Evolutionary conservation across 2,113 vertebrate species (phyloP), one percentile per base, ranked within the genome.

Genomic region (Cyanoderma ruficeps): DNA sequence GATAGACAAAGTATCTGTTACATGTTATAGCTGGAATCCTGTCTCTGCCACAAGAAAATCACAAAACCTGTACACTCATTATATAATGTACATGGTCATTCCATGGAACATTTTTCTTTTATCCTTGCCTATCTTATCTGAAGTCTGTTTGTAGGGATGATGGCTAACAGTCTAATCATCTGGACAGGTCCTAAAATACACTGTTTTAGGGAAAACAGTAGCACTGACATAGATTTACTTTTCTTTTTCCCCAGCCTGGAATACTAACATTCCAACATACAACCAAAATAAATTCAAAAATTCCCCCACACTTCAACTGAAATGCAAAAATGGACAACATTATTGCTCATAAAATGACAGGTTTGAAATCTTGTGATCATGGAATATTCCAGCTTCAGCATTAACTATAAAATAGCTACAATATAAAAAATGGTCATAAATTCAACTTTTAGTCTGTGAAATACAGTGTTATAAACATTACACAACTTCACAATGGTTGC

Each of bases 81-180:
- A 0, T 42, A 50, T 13, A 57, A 68, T 2, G 11, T 1, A 5
- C 9, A 41, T 9, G 9, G 7, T n/a, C 78, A 35, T 92, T 67
- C 39, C 0, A 0, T 44, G 8, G 22, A 83, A 78, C 5, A 30
- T 49, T 71, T 83, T 53, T 86, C 22, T 71, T 87, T 50, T 35
- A 25, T 52, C 18, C 15, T 77, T 56, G 27, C 13, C 47, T 83
- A 13, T 56, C 12, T 72, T 76, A 64, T 19, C 67, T 55, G 46
- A 71, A 39, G 21, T 64, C 23, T 87, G 4, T 23, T 75, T 78
- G 21, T 50, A 33, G 15, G 9, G 20, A 70, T 46, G 24, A 37
- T 41, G 47, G 39, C 31, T 87, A 49, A 72, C 33, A 68, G 10
- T 75, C 52, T 82, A 49, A 70, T 55, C 7, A 68, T 23, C 27